phyloP scores from a whole-genome alignment of 2,113 vertebrate species.

The Dissostichus mawsoni region DNA sequence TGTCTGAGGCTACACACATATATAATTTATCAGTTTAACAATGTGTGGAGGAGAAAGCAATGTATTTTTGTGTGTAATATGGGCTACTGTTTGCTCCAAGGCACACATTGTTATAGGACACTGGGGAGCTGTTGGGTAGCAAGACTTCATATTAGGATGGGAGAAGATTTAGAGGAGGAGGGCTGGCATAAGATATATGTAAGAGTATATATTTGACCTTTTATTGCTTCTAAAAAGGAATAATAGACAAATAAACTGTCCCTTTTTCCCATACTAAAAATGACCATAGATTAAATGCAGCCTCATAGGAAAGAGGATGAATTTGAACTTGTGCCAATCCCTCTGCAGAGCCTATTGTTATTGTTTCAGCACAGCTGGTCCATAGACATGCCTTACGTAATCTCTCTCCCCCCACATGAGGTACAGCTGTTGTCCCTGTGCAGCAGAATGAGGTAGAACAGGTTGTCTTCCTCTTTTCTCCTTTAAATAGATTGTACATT shows the following conservation, averaged over 20 bases:
- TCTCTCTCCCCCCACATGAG: slow-evolving; percentile 3
- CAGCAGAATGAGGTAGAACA: slow-evolving; percentile 23
- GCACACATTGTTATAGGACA: slow-evolving; percentile 49
- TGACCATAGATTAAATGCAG: slow-evolving; percentile 34
- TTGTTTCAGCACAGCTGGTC: slow-evolving; percentile 60
- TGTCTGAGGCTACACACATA: neutral
- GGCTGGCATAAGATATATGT: slow-evolving; percentile 25
- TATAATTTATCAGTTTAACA: neutral
- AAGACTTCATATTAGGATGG: slow-evolving; percentile 19
- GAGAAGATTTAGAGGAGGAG: neutral
- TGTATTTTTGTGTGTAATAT: slow-evolving; percentile 20
- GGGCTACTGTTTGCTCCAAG: slow-evolving; percentile 12
- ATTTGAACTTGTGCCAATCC: slow-evolving; percentile 43
- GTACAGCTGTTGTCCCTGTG: slow-evolving; percentile 25
- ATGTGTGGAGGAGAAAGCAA: neutral
- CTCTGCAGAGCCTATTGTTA: slow-evolving; percentile 45
- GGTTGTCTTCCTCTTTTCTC: neutral
- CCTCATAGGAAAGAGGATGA: slow-evolving; percentile 47
- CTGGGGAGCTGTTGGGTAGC: slow-evolving; percentile 47
- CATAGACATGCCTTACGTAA: slow-evolving; percentile 52
- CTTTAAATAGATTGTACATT: neutral
- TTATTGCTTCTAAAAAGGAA: slow-evolving; percentile 2
- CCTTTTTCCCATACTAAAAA: slow-evolving; percentile 33
- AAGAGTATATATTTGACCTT: neutral
- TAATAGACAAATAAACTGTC: slow-evolving; percentile 7